Conservation (phyloP, 2,888 invertebrate species). For the Pristionchus arcanus region DNA sequence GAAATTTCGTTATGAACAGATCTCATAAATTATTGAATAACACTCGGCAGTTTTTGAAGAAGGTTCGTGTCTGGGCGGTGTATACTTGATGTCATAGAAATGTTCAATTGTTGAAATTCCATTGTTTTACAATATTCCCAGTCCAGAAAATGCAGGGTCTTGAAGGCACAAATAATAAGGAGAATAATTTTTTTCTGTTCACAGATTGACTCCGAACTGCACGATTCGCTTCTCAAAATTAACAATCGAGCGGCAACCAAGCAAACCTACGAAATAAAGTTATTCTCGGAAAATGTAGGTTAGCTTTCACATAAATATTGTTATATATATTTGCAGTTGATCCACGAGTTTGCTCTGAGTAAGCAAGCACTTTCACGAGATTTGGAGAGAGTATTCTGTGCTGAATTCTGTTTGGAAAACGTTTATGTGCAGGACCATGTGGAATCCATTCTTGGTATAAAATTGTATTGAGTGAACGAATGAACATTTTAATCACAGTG, state of each 20-base stretch:
- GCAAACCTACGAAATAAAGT: not conserved
- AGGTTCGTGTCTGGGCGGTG: not conserved
- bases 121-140: too few species aligned
- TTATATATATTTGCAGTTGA: not conserved
- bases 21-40: not conserved
- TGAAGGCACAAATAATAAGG: too few species aligned
- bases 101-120: too few species aligned
- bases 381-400: not conserved
- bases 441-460: not conserved
- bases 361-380: not conserved
- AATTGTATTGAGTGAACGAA: too few species aligned
- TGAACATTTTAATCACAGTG: too few species aligned
- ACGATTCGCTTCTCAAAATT: not conserved
- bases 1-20: not conserved
- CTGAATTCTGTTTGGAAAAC: not conserved
- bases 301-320: not conserved
- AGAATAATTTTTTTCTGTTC: not conserved
- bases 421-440: not conserved
- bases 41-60: not conserved
- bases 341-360: not conserved
- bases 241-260: not conserved
- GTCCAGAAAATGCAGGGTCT: too few species aligned
- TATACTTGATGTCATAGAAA: too few species aligned
- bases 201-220: not conserved
- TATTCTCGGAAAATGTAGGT: not conserved